Evolutionary conservation across 2,888 invertebrate genomes (phyloP).

Genomic region (Sthenelais limicola): DNA sequence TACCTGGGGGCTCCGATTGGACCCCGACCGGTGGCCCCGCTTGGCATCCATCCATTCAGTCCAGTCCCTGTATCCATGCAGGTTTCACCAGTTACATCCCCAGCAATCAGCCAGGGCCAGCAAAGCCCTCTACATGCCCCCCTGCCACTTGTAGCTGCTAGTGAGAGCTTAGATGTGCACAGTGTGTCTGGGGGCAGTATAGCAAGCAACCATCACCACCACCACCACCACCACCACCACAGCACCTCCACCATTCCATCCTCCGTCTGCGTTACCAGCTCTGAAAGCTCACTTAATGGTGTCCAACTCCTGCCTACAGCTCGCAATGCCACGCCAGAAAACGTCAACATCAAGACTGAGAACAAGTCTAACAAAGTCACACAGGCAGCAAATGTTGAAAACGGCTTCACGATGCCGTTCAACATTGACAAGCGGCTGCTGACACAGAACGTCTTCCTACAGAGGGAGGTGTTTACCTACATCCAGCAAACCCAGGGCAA

Average conservation of each 20-base stretch:
- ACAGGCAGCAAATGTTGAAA: constrained; percentile 6
- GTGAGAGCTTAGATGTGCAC: too few relatives aligned
- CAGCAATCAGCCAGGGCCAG: constrained; percentile 41
- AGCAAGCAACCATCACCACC: neutral
- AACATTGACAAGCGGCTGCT: constrained; percentile 22
- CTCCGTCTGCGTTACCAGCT: too few relatives aligned
- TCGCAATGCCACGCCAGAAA: constrained; percentile 38
- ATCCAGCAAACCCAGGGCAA: constrained; percentile 47
- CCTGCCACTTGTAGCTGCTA: neutral
- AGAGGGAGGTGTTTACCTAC: constrained; percentile 46
- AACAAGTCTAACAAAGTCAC: neutral
- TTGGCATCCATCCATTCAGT: neutral
- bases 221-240: neutral
- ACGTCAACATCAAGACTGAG: neutral
- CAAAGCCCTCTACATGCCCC: constrained; percentile 37
- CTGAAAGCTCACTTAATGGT: constrained; percentile 41
- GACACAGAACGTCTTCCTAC: constrained; percentile 40
- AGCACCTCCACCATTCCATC: neutral
- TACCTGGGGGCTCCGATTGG: constrained; percentile 42
- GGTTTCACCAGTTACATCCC: constrained; percentile 52
- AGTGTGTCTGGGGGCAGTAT: neutral
- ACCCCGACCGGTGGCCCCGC: constrained; percentile 10
- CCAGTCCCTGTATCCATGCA: constrained; percentile 37
- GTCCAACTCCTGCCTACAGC: constrained; percentile 65
- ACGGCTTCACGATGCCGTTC: constrained; percentile 11